Conservation (phyloP, 2,113 vertebrate genomes). For the Aegotheles bennettii region DNA sequence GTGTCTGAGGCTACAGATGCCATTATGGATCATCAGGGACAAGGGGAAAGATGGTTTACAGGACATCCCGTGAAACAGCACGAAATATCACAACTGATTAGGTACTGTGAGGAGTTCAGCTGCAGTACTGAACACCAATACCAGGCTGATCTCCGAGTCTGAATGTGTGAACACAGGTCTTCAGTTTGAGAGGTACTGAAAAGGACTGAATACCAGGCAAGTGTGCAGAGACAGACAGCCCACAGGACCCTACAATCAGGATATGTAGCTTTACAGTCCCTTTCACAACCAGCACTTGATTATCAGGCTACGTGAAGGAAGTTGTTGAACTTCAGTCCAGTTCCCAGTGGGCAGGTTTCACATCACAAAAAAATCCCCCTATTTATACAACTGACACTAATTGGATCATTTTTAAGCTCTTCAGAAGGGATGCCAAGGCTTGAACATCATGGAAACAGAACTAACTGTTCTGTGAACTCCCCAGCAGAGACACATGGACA, state of each 20-base stretch:
- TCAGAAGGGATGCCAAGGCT: background rate
- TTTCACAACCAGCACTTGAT: background rate
- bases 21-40: fast-evolving
- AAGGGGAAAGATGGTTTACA: background rate
- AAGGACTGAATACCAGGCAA: background rate
- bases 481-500: background rate
- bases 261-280: background rate
- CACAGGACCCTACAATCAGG: background rate
- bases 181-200: background rate
- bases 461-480: background rate
- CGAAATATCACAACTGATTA: fast-evolving
- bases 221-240: background rate
- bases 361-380: background rate
- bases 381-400: background rate
- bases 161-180: background rate
- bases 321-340: background rate
- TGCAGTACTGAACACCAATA: fast-evolving
- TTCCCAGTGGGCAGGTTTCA: background rate
- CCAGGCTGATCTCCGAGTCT: background rate
- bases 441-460: background rate
- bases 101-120: background rate
- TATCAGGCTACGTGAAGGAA: background rate
- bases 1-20: fast-evolving
- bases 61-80: background rate
- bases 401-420: background rate